Evolutionary conservation across 2,113 vertebrate genomes (phyloP).

Genomic region (Benitochromis conjunctus): DNA sequence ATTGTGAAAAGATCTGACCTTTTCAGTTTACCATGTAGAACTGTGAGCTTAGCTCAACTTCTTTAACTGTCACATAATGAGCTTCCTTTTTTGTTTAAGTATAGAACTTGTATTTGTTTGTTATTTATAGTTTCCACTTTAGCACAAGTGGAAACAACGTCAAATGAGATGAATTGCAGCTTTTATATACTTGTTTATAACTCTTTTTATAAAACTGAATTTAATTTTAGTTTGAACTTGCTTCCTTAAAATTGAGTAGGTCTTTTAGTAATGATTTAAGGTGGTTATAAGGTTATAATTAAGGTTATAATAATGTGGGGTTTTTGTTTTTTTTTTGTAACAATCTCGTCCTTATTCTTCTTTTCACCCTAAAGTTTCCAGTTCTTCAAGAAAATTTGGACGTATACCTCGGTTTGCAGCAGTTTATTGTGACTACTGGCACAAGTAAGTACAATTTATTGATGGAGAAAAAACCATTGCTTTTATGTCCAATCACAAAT

Average conservation of each 20-base stretch:
- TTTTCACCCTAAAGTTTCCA: conserved; percentile 81
- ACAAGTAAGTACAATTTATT: conserved; percentile 77
- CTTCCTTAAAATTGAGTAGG: background rate
- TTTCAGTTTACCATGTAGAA: too few species aligned
- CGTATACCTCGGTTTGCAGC: conserved; percentile 93
- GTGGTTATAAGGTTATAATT: too few species aligned
- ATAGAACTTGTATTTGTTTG: too few species aligned
- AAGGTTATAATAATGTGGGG: background rate
- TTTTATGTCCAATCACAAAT: background rate
- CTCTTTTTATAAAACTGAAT: background rate
- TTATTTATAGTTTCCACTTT: too few species aligned
- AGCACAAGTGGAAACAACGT: too few species aligned
- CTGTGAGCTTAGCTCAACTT: too few species aligned
- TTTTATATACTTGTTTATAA: background rate
- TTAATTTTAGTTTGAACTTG: background rate
- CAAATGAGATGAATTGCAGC: background rate
- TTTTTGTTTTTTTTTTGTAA: background rate
- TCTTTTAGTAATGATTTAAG: background rate
- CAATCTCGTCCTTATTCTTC: background rate
- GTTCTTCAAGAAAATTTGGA: conserved; percentile 96
- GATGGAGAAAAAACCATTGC: background rate
- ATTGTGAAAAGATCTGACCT: too few species aligned
- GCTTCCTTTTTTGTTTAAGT: too few species aligned
- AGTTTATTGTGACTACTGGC: conserved; percentile 87
- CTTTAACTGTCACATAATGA: too few species aligned